Percentiles rank a stretch among this genome's conserved stretches.
Evolutionary conservation across 1,140 invertebrate species (phyloP).

Genomic region (Pollicipes pollicipes): DNA sequence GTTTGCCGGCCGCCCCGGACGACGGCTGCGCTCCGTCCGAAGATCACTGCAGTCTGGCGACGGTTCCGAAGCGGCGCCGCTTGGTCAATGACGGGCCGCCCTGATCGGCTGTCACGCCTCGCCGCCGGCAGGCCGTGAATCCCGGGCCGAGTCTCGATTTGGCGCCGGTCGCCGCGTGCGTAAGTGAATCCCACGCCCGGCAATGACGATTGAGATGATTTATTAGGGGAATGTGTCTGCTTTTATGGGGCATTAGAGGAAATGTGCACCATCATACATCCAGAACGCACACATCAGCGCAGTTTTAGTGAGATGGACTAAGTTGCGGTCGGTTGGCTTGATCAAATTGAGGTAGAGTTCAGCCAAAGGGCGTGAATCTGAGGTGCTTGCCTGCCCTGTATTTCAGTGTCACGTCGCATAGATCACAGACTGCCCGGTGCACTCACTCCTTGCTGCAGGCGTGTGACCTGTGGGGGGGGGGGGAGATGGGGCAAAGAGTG

Average conservation of each 20-base stretch:
- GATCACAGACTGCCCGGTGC: too few species aligned
- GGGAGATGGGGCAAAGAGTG: too few species aligned
- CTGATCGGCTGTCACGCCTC: too few species aligned
- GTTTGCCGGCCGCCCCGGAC: too few species aligned
- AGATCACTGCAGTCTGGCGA: background rate
- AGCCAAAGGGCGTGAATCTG: too few species aligned
- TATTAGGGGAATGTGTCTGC: background rate
- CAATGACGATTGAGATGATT: background rate
- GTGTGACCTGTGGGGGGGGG: too few species aligned
- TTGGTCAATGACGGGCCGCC: too few species aligned
- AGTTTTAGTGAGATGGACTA: background rate
- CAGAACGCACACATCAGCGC: background rate
- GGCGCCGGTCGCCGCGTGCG: too few species aligned
- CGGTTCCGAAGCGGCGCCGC: background rate
- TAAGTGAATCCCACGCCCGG: background rate
- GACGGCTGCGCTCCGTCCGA: background rate
- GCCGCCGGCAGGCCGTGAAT: too few species aligned
- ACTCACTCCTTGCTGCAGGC: too few species aligned
- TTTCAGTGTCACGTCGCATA: too few species aligned
- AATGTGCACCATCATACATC: background rate
- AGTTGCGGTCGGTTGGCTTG: background rate
- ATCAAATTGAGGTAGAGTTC: background rate
- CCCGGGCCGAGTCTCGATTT: background rate
- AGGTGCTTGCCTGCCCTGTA: too few species aligned
- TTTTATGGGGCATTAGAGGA: background rate